phyloP scores from a whole-genome alignment of 1,140 invertebrate genomes.

The Drosophila elegans region DNA sequence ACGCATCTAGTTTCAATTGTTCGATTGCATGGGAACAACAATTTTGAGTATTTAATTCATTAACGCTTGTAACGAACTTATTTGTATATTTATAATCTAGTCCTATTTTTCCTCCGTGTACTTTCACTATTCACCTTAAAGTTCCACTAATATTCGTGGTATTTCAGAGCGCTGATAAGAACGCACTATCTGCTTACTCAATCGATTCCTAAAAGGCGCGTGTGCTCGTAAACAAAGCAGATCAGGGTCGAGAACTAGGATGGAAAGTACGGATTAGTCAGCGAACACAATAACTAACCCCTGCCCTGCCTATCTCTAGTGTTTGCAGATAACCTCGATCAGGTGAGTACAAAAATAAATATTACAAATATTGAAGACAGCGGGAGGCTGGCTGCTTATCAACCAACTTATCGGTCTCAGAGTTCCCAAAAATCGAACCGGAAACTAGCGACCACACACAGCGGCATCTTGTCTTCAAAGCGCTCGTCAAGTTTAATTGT shows the following conservation, averaged over 20 bases:
- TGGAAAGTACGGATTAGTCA: constrained; percentile 18
- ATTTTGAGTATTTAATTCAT: too few relatives aligned
- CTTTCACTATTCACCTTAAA: constrained; percentile 35
- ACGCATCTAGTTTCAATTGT: too few relatives aligned
- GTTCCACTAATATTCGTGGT: constrained; percentile 34
- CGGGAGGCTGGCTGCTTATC: constrained; percentile 39
- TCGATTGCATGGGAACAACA: too few relatives aligned
- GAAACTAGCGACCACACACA: constrained; percentile 50
- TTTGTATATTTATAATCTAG: background rate
- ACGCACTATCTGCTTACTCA: constrained; percentile 22
- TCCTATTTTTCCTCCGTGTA: background rate
- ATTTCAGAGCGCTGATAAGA: constrained; percentile 25
- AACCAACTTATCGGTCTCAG: constrained; percentile 7
- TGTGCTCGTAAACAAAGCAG: constrained; percentile 43
- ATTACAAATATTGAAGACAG: constrained; percentile 15
- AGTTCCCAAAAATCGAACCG: constrained; percentile 24
- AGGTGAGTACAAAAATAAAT: constrained; percentile 26
- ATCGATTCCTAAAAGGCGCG: constrained; percentile 39
- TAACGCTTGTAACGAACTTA: too few relatives aligned
- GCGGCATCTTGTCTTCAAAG: constrained; percentile 60
- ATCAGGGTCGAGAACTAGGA: constrained; percentile 25
- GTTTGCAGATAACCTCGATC: constrained; percentile 18
- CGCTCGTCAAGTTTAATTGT: constrained; percentile 64
- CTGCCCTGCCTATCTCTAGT: constrained; percentile 12
- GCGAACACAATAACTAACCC: constrained; percentile 11